phyloP scores from a whole-genome alignment of 2,888 invertebrate genomes.

The Brachyopa scutellaris region DNA sequence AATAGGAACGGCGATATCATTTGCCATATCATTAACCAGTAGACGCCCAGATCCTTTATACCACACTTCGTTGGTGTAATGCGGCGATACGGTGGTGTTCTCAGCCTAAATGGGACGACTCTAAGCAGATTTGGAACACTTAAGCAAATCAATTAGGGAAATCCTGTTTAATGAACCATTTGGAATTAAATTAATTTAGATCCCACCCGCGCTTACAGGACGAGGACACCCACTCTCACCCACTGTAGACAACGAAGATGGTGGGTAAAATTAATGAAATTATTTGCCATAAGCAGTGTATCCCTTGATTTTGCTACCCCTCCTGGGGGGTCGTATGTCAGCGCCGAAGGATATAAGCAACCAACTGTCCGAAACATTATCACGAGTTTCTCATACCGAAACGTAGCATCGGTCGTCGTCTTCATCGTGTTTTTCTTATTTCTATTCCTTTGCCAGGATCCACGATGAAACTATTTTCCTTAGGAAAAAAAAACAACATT shows the following conservation, averaged over 20 bases:
- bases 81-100: neutral
- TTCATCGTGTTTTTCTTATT: neutral
- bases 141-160: constrained; percentile 55
- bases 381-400: neutral
- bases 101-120: constrained; percentile 27
- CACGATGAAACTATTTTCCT: neutral
- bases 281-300: constrained; percentile 23
- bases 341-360: constrained; percentile 11
- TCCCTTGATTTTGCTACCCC: neutral
- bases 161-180: constrained; percentile 57
- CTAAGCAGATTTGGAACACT: constrained; percentile 53
- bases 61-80: neutral
- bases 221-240: neutral
- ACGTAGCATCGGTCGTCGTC: neutral
- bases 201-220: constrained; percentile 7
- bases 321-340: constrained; percentile 24
- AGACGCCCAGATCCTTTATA: too few relatives aligned
- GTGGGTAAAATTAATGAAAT: constrained; percentile 49
- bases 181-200: constrained; percentile 56
- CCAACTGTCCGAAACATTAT: constrained; percentile 21
- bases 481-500: neutral
- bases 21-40: constrained; percentile 48
- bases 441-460: neutral
- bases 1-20: constrained; percentile 8
- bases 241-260: too few relatives aligned